Base-by-base conservation (phyloP, 2,888 invertebrate genomes). In the Nasonia oneida region DNA sequence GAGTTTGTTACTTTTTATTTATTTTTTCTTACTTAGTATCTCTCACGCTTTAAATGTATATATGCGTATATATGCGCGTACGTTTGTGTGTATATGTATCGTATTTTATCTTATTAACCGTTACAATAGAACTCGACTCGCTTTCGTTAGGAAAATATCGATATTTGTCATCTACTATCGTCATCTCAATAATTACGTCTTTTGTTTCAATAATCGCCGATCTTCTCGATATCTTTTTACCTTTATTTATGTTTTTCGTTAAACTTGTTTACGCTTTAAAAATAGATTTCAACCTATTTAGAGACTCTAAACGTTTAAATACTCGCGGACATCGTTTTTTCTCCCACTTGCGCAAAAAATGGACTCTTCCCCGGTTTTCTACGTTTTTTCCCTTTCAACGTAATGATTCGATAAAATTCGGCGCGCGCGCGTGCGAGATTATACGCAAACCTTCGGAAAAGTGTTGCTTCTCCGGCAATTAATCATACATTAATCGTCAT, bases 271-370 rank as follows among this genome's bases (percentile, higher is more conserved):
- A 89, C 90, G 89, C 90, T 92, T 90, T 90, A 93, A 93, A 93
- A 93, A 93, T 93, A 93, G 91, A 92, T 89, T 92, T 91, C 83
- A 92, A 93, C 91, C 90, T 92, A 90, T 93, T 92, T 91, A 92
- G 91, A 91, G 89, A 82, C 47, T 67, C 67, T 87, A 87, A 86
- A 84, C 76, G 79, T 86, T 87, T 81, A 86, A 87, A 85, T 83
- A 81, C 50, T 85, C 83, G 70, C 83, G 80, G 77, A 85, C 80
- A 73, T 77, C 50, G 57, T 84, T 12, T 67, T 29, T 50, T 12
- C 18, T 71, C 39, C 57, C 18, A 15, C 39, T 15, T 76, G 76
- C 81, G 70, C 70, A 82, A 84, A 83, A 84, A 84, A 64, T 84
- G 85, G 81, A 85, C 85, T 85, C 47, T 57, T 64, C 61, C 73